phyloP scores from a whole-genome alignment of 1,140 invertebrate genomes.

The Scylla paramamosain region DNA sequence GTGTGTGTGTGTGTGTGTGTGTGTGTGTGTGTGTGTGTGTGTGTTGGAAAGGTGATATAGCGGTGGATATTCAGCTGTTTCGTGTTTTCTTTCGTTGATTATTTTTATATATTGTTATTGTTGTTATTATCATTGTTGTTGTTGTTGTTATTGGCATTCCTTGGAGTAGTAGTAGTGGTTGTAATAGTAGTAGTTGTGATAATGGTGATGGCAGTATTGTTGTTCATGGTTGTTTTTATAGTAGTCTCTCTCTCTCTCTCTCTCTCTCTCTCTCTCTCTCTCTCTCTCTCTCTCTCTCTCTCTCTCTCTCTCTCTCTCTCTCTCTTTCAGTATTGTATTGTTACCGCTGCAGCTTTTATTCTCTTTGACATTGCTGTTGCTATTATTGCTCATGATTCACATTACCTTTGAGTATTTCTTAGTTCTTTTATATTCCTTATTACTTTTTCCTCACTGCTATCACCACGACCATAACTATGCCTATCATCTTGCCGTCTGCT shows the following conservation, averaged over 20 bases:
- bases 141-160: neutral
- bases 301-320: too few species aligned
- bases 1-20: conserved; percentile 55
- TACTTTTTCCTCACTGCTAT: neutral
- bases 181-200: too few species aligned
- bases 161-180: too few species aligned
- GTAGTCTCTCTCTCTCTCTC: too few species aligned
- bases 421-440: too few species aligned
- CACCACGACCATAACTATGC: neutral
- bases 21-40: conserved; percentile 58
- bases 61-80: neutral
- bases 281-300: too few species aligned
- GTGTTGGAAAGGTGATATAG: neutral
- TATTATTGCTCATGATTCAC: neutral
- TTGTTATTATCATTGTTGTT: neutral
- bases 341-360: neutral
- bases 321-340: neutral
- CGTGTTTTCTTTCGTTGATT: too few species aligned
- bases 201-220: too few species aligned
- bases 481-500: neutral
- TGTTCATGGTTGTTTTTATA: too few species aligned
- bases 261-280: too few species aligned
- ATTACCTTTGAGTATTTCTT: too few species aligned
- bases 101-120: neutral
- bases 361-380: neutral